Evolutionary conservation across 2,888 invertebrate genomes (phyloP), one percentile per base, ranked within the genome.

Genomic region (Lasioglossum lativentre): DNA sequence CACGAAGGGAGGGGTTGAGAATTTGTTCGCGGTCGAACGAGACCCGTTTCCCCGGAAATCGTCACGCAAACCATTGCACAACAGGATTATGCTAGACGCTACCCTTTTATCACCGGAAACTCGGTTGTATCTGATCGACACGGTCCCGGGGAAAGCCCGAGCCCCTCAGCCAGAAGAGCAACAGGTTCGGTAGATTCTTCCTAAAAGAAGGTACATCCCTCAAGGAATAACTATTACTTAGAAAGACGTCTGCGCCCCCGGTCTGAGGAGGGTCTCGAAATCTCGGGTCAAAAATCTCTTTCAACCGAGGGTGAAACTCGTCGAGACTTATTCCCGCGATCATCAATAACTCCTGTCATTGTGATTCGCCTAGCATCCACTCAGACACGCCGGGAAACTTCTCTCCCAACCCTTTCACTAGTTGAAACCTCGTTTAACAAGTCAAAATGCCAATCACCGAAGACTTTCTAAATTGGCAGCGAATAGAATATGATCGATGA

Each of bases 171-270:
- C 75, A 68, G 63, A 71, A 63, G 74, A 80, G 90, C 90, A 90
- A 90, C 90, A 90, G 90, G 90, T 90, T 83, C 63, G 82, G 70
- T 73, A 71, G 71, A 59, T 42, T 75, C 47, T 42, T 70, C 77
- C 78, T 76, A 87, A 87, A 82, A 70, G 80, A 77, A 75, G 47
- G 78, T 38, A 56, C 30, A 72, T 40, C 63, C 71, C 75, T 82
- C 56, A 34, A 74, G 71, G 77, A 82, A 82, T 70, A 42, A 68
- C 73, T 76, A 10, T 75, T 45, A 52, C 73, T 63, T 38, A 77
- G 47, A 72, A 59, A 45, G 47, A 78, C 56, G 83, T 74, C 52
- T 71, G 30, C 79, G 38, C 34, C 47, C 30, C 14, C 59, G 4
- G 40, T n/a, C 56, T 30, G 27, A 71, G 42, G 40, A 78, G 72